These are phyloP conservation scores for Mugil cephalus DNA, from an alignment of 2,113 vertebrate genomes.

Conservation along the genomic window DNA sequence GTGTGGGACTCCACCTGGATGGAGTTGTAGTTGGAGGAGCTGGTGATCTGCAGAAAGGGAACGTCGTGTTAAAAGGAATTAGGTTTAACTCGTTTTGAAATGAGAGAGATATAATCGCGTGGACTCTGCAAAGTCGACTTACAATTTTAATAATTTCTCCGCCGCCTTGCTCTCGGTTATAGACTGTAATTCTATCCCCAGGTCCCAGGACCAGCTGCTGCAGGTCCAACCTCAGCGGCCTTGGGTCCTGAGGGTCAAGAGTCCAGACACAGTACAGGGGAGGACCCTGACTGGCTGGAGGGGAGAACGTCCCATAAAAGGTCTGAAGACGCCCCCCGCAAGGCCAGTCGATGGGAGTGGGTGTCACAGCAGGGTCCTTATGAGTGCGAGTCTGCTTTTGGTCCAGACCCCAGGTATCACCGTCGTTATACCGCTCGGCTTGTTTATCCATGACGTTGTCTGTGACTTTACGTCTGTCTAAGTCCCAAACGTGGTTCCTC, in stretches of 20 bases:
- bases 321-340: conserved; percentile 87
- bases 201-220: conserved; percentile 83
- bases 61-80: not conserved
- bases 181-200: conserved; percentile 84
- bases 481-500: not conserved
- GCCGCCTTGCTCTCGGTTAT: conserved; percentile 76
- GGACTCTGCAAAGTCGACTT: conserved; percentile 52
- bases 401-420: conserved; percentile 33
- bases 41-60: conserved; percentile 80
- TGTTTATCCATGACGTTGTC: conserved; percentile 1
- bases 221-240: conserved; percentile 87
- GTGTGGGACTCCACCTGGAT: conserved; percentile 88
- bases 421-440: not conserved
- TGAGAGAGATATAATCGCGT: not conserved
- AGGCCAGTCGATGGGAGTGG: conserved; percentile 65
- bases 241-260: conserved; percentile 88
- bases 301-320: conserved; percentile 90
- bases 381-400: not conserved
- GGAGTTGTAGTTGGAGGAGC: conserved; percentile 84
- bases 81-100: too few relatives aligned
- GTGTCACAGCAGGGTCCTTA: conserved; percentile 16
- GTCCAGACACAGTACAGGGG: conserved; percentile 86
- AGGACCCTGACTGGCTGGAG: conserved; percentile 70
- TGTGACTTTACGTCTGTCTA: accelerated
- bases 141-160: conserved; percentile 82